A percentile compares a stretch with the other conserved stretches of the same genome.
Conservation (phyloP, 2,113 vertebrate species). For the Rynchops niger region DNA sequence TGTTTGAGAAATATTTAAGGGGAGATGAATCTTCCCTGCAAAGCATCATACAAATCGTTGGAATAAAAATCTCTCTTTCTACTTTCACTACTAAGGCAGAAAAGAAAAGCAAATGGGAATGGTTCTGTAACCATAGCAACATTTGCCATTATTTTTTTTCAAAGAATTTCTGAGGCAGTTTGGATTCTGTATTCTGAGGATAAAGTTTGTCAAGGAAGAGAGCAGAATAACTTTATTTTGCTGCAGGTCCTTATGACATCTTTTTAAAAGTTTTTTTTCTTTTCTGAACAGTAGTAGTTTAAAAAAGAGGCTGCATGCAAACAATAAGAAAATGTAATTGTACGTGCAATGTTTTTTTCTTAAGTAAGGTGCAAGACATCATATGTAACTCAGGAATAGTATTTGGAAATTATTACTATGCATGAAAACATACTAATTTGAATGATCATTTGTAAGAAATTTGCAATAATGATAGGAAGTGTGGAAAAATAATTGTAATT, state of each 20-base stretch:
- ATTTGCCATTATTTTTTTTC: background rate
- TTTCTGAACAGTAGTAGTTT: background rate
- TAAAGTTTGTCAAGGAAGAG: background rate
- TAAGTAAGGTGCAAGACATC: background rate
- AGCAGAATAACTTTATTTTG: background rate
- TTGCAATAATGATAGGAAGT: background rate
- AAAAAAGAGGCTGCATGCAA: background rate
- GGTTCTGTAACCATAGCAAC: constrained; percentile 59
- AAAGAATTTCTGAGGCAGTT: constrained; percentile 22
- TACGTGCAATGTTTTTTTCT: background rate
- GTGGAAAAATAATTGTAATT: background rate
- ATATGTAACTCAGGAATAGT: background rate
- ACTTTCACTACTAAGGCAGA: constrained; percentile 31
- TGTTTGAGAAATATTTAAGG: background rate
- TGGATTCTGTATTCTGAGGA: constrained; percentile 23
- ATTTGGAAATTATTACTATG: background rate
- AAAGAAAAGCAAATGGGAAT: constrained; percentile 37
- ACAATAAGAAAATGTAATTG: background rate
- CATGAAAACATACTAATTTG: background rate
- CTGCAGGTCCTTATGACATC: background rate
- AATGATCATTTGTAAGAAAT: background rate
- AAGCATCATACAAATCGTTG: background rate
- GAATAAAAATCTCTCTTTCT: constrained; percentile 21
- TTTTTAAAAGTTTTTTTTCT: background rate
- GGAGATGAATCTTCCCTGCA: background rate